A percentile compares a stretch with the other conserved stretches of the same genome.
phyloP scores from a whole-genome alignment of 2,113 vertebrate genomes.

The Takifugu flavidus region DNA sequence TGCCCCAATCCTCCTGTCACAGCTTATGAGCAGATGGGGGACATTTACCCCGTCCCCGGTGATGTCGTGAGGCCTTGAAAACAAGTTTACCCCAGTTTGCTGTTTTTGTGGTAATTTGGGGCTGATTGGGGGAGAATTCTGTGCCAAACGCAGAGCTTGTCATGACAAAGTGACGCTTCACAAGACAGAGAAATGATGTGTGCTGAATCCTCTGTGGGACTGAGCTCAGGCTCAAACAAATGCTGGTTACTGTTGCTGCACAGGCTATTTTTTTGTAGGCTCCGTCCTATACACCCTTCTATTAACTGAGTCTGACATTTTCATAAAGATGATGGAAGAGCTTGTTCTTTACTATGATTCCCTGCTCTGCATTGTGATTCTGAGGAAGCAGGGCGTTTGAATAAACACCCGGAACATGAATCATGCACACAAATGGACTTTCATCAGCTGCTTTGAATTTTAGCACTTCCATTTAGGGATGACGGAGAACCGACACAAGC shows the following conservation, averaged over 20 bases:
- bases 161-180: constrained; percentile 60
- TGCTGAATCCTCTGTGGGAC: constrained; percentile 37
- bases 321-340: constrained; percentile 64
- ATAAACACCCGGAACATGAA: constrained; percentile 2
- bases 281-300: constrained; percentile 49
- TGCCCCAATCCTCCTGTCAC: constrained; percentile 22
- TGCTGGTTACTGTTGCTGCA: constrained; percentile 60
- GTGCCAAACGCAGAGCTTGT: constrained; percentile 50
- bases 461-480: too few species aligned
- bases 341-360: constrained; percentile 44
- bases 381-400: constrained; percentile 11
- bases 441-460: too few species aligned
- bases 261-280: constrained; percentile 45
- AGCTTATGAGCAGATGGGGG: background rate
- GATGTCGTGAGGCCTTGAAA: constrained; percentile 42
- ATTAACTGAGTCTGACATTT: constrained; percentile 59
- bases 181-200: constrained; percentile 38
- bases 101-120: constrained; percentile 47
- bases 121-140: constrained; percentile 24
- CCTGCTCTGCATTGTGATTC: constrained; percentile 40
- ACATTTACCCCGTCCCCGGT: constrained; percentile 35
- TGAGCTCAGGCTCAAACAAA: constrained; percentile 48
- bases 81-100: constrained; percentile 31
- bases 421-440: background rate
- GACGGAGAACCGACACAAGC: too few species aligned